A percentile compares a stretch with the other conserved stretches of the same genome.
Conservation (phyloP, 1,140 invertebrate genomes). For the Laupala kohalensis region DNA sequence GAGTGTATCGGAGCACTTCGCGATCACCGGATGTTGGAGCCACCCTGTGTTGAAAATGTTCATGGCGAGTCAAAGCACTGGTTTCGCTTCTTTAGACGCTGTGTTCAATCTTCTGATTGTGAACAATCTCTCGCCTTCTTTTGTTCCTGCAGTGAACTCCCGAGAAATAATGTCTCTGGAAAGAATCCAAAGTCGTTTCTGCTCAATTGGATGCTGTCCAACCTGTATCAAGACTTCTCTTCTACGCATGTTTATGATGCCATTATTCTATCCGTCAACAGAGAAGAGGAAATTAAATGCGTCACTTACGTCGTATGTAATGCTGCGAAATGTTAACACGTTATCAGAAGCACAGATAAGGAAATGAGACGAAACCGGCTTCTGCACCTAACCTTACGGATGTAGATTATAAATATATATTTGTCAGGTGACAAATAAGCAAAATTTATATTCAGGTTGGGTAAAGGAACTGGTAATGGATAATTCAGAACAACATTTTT, state of each 20-base stretch:
- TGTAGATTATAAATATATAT: no score
- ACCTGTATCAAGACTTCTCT: neutral
- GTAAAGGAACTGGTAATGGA: no score
- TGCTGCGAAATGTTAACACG: neutral
- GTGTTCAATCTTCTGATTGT: neutral
- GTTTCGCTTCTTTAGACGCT: no score
- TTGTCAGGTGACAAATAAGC: no score
- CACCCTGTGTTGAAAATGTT: no score
- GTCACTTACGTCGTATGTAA: neutral
- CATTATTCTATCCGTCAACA: neutral
- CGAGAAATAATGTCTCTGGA: neutral
- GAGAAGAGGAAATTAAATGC: neutral
- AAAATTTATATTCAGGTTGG: no score
- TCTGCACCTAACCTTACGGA: no score
- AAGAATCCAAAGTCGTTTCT: neutral
- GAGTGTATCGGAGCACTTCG: no score
- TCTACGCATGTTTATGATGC: neutral
- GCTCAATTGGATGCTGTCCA: neutral
- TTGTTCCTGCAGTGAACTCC: neutral
- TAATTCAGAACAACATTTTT: no score
- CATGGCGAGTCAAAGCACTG: neutral
- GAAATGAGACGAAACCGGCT: neutral
- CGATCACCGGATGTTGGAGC: no score
- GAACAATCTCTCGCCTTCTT: neutral
- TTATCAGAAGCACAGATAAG: neutral